Percentiles rank a stretch among this genome's conserved stretches.
Evolutionary conservation across 2,888 invertebrate species (phyloP).

Genomic region (Abrostola tripartita): DNA sequence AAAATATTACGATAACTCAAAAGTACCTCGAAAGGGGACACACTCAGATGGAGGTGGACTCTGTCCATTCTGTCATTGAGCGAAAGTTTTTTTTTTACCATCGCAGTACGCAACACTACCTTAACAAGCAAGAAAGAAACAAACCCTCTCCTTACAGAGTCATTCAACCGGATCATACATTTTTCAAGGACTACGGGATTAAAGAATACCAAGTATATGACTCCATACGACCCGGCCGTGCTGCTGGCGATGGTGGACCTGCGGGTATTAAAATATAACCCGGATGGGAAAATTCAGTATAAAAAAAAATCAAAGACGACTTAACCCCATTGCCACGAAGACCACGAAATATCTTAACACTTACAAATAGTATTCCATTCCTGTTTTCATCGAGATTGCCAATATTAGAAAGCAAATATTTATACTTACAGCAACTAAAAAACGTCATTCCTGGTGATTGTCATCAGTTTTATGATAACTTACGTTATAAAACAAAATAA

Average conservation of each 20-base stretch:
- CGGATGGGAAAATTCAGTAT: constrained; percentile 26
- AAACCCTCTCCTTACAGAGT: constrained; percentile 2
- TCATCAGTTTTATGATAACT: constrained; percentile 37
- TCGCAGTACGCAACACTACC: not conserved
- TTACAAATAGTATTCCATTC: constrained; percentile 9
- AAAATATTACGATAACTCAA: constrained; percentile 44
- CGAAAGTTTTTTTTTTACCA: constrained; percentile 35
- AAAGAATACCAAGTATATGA: constrained; percentile 18
- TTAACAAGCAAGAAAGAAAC: not conserved
- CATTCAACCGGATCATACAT: not conserved
- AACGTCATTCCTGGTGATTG: constrained; percentile 38
- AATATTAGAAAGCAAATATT: constrained; percentile 25
- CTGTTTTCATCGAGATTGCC: constrained; percentile 27
- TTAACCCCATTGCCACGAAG: constrained; percentile 31
- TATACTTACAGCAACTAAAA: constrained; percentile 40
- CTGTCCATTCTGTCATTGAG: constrained; percentile 42
- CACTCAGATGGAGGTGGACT: constrained; percentile 47
- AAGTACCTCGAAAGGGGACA: constrained; percentile 45
- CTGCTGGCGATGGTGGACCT: constrained; percentile 34
- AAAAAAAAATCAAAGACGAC: constrained; percentile 26
- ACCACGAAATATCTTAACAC: constrained; percentile 23
- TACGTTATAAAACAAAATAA: constrained; percentile 22
- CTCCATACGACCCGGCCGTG: constrained; percentile 33
- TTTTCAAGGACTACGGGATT: constrained; percentile 1
- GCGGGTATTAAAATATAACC: constrained; percentile 32